A percentile compares a stretch with the other conserved stretches of the same genome.
phyloP scores from a whole-genome alignment of 2,113 vertebrate species.

The Neofelis nebulosa region DNA sequence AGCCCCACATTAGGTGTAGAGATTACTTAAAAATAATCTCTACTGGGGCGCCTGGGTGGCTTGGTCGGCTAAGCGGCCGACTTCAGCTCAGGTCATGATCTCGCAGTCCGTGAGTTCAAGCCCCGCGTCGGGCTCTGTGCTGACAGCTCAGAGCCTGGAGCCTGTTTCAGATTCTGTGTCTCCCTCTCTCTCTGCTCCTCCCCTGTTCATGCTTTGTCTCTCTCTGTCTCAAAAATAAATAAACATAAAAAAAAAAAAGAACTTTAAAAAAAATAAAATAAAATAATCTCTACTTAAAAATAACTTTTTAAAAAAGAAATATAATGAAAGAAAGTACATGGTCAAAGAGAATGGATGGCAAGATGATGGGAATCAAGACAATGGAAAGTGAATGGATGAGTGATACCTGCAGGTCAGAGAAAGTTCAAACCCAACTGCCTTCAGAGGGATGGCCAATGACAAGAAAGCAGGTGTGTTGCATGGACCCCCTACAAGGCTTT shows the following conservation, averaged over 20 bases:
- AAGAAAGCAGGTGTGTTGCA: neutral
- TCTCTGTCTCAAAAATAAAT: no score
- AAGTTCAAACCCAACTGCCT: neutral
- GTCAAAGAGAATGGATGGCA: neutral
- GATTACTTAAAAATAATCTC: neutral
- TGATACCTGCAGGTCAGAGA: neutral
- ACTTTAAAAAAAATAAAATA: no score
- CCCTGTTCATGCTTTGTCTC: no score
- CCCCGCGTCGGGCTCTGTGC: no score
- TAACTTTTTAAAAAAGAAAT: neutral
- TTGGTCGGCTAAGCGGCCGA: no score
- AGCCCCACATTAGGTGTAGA: neutral
- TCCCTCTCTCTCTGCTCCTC: no score
- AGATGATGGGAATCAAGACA: neutral
- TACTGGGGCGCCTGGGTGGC: no score
- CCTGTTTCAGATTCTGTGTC: no score
- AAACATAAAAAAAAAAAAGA: no score
- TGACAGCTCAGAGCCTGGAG: no score
- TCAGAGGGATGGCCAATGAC: neutral
- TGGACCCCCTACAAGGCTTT: fast-evolving
- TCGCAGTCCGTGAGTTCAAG: no score
- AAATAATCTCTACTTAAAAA: neutral
- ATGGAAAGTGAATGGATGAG: neutral
- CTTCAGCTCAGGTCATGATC: no score
- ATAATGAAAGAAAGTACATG: neutral